phyloP scores from a whole-genome alignment of 2,888 invertebrate species.

The Trichacis sp. region DNA sequence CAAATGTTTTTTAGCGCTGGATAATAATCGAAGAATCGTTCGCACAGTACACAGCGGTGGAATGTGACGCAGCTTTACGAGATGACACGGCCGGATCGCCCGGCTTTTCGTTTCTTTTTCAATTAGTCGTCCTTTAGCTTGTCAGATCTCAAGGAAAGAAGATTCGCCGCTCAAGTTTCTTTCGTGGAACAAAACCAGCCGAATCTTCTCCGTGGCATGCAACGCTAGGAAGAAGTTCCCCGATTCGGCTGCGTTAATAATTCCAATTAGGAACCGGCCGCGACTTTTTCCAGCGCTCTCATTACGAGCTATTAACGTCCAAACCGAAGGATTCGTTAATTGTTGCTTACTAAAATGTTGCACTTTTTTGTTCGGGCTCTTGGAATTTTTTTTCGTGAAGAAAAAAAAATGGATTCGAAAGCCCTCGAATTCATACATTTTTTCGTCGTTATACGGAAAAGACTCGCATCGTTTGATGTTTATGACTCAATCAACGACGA shows the following conservation, averaged over 20 bases:
- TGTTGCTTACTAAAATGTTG: not conserved
- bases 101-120: slow-evolving; percentile 10
- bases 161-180: slow-evolving; percentile 3
- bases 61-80: not conserved
- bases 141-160: not conserved
- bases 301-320: not conserved
- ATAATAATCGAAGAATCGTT: no score
- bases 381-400: not conserved
- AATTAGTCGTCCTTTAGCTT: slow-evolving; percentile 6
- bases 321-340: not conserved
- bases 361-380: not conserved
- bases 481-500: not conserved
- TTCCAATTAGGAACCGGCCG: not conserved
- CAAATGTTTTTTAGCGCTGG: no score
- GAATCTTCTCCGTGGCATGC: not conserved
- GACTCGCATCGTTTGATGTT: not conserved
- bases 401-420: not conserved
- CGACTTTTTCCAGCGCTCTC: slow-evolving; percentile 2
- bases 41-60: no score
- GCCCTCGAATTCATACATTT: not conserved
- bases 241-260: not conserved
- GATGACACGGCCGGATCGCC: slow-evolving; percentile 1
- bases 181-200: not conserved
- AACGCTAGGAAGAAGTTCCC: not conserved
- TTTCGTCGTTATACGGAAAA: not conserved